These are phyloP conservation scores for Onychomys torridus DNA, from an alignment of 2,797 vertebrate genomes.

Conservation along the genomic window DNA sequence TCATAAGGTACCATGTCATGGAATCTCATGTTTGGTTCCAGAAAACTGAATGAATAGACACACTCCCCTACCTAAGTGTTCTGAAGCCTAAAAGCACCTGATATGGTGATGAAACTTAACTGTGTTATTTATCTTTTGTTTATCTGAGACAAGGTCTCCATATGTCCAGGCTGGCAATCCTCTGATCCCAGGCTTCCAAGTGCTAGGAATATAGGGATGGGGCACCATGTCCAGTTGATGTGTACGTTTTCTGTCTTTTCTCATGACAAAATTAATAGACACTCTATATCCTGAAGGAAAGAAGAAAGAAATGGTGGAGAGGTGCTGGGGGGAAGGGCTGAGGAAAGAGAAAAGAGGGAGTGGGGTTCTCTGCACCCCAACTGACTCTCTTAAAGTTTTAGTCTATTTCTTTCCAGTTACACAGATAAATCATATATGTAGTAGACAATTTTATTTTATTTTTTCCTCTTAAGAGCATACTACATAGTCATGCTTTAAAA, in stretches of 20 bases:
- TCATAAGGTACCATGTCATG: not conserved
- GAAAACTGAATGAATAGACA: constrained; percentile 40
- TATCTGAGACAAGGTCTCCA: not conserved
- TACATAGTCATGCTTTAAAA: not conserved
- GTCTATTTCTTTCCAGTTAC: constrained; percentile 53
- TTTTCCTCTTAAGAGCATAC: constrained; percentile 44
- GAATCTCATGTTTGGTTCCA: not conserved
- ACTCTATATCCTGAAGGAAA: not conserved
- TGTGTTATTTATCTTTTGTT: constrained; percentile 24
- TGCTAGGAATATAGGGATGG: not conserved
- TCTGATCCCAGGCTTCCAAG: not conserved
- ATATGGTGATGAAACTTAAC: not conserved
- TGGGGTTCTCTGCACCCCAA: constrained; percentile 52
- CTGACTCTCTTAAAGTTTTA: constrained; percentile 43
- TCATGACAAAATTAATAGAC: constrained; percentile 37
- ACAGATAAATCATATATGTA: constrained; percentile 58
- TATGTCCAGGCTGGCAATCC: too few species aligned
- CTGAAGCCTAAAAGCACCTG: constrained; percentile 1
- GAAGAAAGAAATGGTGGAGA: not conserved
- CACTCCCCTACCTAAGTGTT: not conserved
- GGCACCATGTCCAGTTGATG: not conserved
- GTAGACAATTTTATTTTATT: constrained; percentile 31
- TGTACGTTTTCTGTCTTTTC: constrained; percentile 45
- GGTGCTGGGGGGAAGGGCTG: too few species aligned
- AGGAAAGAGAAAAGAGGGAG: not conserved